A percentile compares a stretch with the other conserved stretches of the same genome.
These are phyloP conservation scores for Arothron firmamentum DNA, from an alignment of 2,113 vertebrate genomes.

Conservation along the genomic window DNA sequence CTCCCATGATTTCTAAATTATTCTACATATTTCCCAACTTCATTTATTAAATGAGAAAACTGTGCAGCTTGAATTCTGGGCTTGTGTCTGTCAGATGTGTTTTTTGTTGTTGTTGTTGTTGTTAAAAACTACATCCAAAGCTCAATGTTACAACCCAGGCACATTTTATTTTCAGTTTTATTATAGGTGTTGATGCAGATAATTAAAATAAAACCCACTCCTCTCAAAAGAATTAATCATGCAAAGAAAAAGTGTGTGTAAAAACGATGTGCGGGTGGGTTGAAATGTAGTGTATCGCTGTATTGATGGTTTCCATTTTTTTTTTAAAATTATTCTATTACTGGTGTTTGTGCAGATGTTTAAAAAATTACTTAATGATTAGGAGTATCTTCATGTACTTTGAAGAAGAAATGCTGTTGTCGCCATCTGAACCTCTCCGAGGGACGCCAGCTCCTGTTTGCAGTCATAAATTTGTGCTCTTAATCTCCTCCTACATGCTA, in stretches of 20 bases:
- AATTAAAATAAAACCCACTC: background rate
- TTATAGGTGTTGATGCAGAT: too few relatives aligned
- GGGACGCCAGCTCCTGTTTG: too few relatives aligned
- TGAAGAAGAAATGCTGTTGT: constrained; percentile 26
- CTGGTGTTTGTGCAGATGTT: too few relatives aligned
- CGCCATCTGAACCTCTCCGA: background rate
- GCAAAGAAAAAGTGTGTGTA: too few relatives aligned
- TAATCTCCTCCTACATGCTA: constrained; percentile 50
- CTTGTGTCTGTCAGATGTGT: constrained; percentile 1
- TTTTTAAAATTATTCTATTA: too few relatives aligned
- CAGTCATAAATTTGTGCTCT: constrained; percentile 73
- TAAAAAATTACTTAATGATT: too few relatives aligned
- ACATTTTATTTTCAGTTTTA: too few relatives aligned
- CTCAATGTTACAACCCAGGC: background rate
- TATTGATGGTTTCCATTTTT: too few relatives aligned
- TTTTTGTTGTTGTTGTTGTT: constrained; percentile 25
- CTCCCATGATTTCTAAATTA: constrained; percentile 56
- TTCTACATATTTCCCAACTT: constrained; percentile 71
- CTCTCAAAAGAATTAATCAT: background rate
- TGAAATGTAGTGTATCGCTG: too few relatives aligned
- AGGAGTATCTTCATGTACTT: too few relatives aligned
- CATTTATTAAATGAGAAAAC: constrained; percentile 67
- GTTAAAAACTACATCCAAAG: constrained; percentile 17
- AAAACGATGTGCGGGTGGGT: too few relatives aligned
- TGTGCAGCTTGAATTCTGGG: constrained; percentile 53